Evolutionary conservation across 2,797 vertebrate genomes (phyloP).

Genomic region (Myripristis jacobus): DNA sequence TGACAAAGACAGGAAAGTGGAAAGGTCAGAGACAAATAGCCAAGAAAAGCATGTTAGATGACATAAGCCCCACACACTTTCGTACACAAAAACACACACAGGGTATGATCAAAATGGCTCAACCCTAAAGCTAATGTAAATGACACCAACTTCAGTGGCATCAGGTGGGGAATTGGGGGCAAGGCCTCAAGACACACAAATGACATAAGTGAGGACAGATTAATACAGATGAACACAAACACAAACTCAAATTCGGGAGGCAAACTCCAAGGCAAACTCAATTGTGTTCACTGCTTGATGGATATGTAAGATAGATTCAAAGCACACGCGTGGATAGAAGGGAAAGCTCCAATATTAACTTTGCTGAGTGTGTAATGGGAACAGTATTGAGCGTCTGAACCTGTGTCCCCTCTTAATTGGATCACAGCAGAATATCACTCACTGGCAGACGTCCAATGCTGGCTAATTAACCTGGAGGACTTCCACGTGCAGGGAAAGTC

Average conservation of each 20-base stretch:
- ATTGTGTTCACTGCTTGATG: too few relatives aligned
- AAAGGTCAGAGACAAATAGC: neutral
- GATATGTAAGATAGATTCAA: neutral
- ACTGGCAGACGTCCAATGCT: neutral
- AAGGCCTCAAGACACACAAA: neutral
- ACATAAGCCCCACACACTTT: neutral
- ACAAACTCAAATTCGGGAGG: neutral
- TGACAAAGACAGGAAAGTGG: neutral
- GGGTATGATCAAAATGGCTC: neutral
- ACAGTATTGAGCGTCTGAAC: neutral
- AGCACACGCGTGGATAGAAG: neutral
- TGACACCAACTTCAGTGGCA: neutral
- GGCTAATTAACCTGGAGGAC: neutral
- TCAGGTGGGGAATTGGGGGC: constrained; percentile 14
- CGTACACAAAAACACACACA: neutral
- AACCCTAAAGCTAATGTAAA: neutral
- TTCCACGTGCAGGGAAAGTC: neutral
- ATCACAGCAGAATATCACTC: neutral
- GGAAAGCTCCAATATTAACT: neutral
- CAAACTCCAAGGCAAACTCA: too few relatives aligned
- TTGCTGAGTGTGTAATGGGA: neutral
- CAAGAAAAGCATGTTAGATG: neutral
- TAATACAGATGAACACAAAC: neutral
- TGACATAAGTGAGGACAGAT: neutral
- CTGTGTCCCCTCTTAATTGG: neutral